Conservation (phyloP, 2,113 vertebrate genomes). For the Pitta sordida region DNA sequence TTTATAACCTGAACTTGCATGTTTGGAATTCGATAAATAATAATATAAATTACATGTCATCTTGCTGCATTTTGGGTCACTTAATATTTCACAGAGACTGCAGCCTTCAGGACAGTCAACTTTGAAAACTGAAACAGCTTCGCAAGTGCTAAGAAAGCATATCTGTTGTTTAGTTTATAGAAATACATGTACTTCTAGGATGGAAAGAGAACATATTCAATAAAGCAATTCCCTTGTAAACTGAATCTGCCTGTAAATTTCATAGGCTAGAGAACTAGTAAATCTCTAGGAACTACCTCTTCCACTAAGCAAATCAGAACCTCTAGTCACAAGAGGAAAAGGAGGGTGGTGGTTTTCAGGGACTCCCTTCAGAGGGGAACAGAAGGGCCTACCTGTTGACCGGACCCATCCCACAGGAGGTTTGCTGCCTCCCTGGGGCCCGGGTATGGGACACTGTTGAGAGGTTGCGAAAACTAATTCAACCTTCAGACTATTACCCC, state of each 20-base stretch:
- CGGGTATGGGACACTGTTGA: too few relatives aligned
- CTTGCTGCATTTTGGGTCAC: background rate
- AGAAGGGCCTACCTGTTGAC: too few relatives aligned
- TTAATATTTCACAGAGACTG: background rate
- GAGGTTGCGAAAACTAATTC: too few relatives aligned
- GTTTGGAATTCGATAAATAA: constrained; percentile 34
- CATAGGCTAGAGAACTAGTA: background rate
- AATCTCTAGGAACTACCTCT: too few relatives aligned
- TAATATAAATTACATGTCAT: background rate
- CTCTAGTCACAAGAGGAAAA: too few relatives aligned
- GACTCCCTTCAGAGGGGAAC: too few relatives aligned
- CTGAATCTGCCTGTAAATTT: background rate
- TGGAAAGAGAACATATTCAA: background rate
- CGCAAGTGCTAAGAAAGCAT: background rate
- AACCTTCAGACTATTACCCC: too few relatives aligned
- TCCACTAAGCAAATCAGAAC: too few relatives aligned
- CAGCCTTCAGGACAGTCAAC: background rate
- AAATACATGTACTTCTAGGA: background rate
- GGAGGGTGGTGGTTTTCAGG: too few relatives aligned
- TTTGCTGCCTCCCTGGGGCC: too few relatives aligned
- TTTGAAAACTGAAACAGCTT: background rate
- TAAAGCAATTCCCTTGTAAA: background rate
- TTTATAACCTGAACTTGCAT: background rate
- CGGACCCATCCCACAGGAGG: too few relatives aligned
- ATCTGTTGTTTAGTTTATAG: constrained; percentile 15